phyloP scores from a whole-genome alignment of 2,797 vertebrate species.

The Bucorvus abyssinicus region DNA sequence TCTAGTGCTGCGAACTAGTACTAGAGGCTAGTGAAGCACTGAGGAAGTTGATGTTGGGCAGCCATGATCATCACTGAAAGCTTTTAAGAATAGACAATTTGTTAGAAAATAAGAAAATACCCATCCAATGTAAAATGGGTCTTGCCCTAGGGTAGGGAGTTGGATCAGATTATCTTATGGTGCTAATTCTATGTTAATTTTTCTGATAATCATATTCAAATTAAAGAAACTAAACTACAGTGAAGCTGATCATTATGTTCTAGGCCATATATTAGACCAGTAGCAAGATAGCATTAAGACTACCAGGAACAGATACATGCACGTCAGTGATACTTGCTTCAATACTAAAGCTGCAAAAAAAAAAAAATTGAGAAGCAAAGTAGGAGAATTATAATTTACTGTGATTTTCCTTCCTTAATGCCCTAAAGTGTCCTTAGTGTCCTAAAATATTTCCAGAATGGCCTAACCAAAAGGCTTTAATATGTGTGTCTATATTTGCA shows the following conservation, averaged over 20 bases:
- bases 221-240: not conserved
- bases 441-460: not conserved
- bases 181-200: conserved; percentile 1
- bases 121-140: not conserved
- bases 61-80: not conserved
- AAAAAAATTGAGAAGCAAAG: not conserved
- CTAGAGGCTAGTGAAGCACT: not conserved
- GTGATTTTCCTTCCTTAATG: not conserved
- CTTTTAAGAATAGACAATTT: not conserved
- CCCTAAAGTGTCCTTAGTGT: not conserved
- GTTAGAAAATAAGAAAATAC: not conserved
- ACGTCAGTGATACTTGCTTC: not conserved
- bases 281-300: not conserved
- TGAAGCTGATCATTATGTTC: not conserved
- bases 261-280: not conserved
- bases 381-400: not conserved
- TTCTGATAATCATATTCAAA: not conserved
- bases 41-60: not conserved
- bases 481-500: not conserved
- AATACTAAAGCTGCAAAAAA: not conserved
- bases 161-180: not conserved
- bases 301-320: not conserved
- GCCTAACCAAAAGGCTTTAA: not conserved
- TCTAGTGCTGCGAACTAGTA: not conserved
- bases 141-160: not conserved